phyloP scores from a whole-genome alignment of 1,140 invertebrate genomes.

The Cyclina sinensis region DNA sequence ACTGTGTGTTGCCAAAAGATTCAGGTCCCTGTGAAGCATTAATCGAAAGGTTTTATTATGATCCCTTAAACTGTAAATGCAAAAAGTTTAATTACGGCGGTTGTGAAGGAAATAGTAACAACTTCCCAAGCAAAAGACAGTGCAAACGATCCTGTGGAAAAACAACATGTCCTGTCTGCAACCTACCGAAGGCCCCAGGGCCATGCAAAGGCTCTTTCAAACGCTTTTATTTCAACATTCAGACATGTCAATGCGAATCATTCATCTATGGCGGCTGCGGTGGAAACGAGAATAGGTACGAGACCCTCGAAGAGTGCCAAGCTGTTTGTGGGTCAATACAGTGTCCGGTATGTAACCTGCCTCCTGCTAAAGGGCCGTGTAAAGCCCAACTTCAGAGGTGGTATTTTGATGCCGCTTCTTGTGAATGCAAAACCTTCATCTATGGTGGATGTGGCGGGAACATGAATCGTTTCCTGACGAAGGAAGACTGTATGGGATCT shows the following conservation, averaged over 20 bases:
- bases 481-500: slow-evolving; percentile 30
- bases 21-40: slow-evolving; percentile 91
- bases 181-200: slow-evolving; percentile 76
- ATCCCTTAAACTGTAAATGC: slow-evolving; percentile 74
- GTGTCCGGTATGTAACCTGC: slow-evolving; percentile 63
- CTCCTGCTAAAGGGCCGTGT: slow-evolving; percentile 80
- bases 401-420: slow-evolving; percentile 83
- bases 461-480: slow-evolving; percentile 36
- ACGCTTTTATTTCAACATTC: slow-evolving; percentile 85
- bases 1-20: slow-evolving; percentile 92
- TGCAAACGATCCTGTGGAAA: slow-evolving; percentile 79
- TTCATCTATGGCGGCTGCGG: slow-evolving; percentile 86
- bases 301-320: slow-evolving; percentile 75
- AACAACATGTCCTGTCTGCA: slow-evolving; percentile 60
- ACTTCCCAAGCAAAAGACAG: slow-evolving; percentile 73
- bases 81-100: slow-evolving; percentile 80
- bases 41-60: slow-evolving; percentile 77
- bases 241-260: slow-evolving; percentile 82
- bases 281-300: slow-evolving; percentile 86
- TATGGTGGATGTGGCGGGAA: slow-evolving; percentile 36
- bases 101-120: slow-evolving; percentile 84
- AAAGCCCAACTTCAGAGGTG: slow-evolving; percentile 79
- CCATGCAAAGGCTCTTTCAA: slow-evolving; percentile 79
- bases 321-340: slow-evolving; percentile 60
- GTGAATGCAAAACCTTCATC: slow-evolving; percentile 77